phyloP scores from a whole-genome alignment of 2,888 invertebrate species.

The Eudemis profundana region DNA sequence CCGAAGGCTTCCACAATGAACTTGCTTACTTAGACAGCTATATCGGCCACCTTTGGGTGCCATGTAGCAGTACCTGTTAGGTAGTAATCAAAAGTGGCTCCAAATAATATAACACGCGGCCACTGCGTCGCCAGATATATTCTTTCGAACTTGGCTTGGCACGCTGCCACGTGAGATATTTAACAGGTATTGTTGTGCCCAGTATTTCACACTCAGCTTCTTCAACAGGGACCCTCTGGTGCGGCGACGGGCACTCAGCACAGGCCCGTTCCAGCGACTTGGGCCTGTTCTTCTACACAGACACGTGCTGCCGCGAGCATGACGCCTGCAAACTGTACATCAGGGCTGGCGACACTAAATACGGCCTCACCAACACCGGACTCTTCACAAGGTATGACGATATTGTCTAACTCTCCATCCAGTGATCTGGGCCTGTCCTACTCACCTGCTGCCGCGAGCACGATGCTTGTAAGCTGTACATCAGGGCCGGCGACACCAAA shows the following conservation, averaged over 20 bases:
- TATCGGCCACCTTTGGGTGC: too few relatives aligned
- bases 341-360: conserved; percentile 79
- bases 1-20: too few relatives aligned
- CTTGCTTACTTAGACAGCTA: too few relatives aligned
- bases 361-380: conserved; percentile 87
- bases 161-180: too few relatives aligned
- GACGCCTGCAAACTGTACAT: conserved; percentile 88
- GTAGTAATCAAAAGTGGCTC: too few relatives aligned
- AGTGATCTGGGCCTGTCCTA: conserved; percentile 87
- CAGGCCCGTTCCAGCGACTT: conserved; percentile 83
- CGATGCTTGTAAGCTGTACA: conserved; percentile 87
- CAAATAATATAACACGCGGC: too few relatives aligned
- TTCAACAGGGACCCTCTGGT: conserved; percentile 89
- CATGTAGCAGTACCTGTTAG: too few relatives aligned
- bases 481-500: conserved; percentile 82
- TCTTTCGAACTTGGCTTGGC: too few relatives aligned
- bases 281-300: conserved; percentile 87
- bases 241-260: conserved; percentile 88
- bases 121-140: too few relatives aligned
- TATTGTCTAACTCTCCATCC: too few relatives aligned
- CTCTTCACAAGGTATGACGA: conserved; percentile 87
- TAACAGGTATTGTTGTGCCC: too few relatives aligned
- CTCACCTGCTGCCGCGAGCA: conserved; percentile 89
- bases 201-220: background rate
- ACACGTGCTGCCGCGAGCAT: conserved; percentile 89